Base-by-base conservation (phyloP, 1,140 invertebrate species). In the Eumeta japonica region DNA sequence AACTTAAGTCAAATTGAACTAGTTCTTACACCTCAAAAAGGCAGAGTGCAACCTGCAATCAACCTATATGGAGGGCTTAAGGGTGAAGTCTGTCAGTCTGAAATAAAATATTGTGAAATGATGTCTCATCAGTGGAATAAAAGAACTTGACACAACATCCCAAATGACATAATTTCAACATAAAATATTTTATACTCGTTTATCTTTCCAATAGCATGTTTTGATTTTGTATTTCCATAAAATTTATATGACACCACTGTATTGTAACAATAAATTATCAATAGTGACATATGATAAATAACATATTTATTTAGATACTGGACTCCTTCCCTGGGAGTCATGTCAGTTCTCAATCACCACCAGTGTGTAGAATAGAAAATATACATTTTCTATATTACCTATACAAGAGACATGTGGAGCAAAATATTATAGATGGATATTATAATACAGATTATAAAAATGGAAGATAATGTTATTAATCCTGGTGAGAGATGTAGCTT, bases 321-420 rank as follows among this genome's bases (percentile, higher is more conserved):
- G 87, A 90, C 62, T 76, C 79, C 34, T 90, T 39, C 87, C 88
- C 0, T 89, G 87, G 81, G 88, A 92, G 68, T 81, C 81, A 67
- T 89, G 33, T 75, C 82, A 3, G 63, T 85, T 3, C 47, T 90
- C 7, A 66, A 67, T 31, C 55, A 77, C 17, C 79, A 86, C 80
- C 86, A 5, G 79, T 88, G 0, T 82, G 82, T 9, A 76, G 89
- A 30, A 81, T 90, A 55, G 85, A 88, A 17, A 90, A 86, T 16
- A 56, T 91, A 3, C 82, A 87, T 44, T 78, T 88, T 48, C 62
- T 83, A 3, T 82, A 84, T 45, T 78, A 78, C 1, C 66, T 89
- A 37, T 86, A 80, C 47, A 81, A 83, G 59, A 65, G 79, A 36
- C 78, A 85, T 46, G n/a, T n/a, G n/a, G 59, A 86, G 62, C 48